These are phyloP conservation scores for Onychostruthus taczanowskii DNA, from an alignment of 2,113 vertebrate species.

Conservation along the genomic window DNA sequence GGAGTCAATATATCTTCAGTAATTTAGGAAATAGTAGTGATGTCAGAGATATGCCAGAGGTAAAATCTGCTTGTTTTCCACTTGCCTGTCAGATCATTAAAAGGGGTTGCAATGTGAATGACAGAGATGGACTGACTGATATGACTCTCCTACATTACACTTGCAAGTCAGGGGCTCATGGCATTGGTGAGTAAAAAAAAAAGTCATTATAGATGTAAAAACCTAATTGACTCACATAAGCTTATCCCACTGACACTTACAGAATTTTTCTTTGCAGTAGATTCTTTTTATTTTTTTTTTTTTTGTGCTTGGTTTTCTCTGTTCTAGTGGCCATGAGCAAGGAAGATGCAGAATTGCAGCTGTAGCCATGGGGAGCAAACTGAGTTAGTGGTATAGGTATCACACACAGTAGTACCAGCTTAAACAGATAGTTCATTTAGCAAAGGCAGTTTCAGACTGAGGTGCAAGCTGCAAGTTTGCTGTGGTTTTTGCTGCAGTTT, in stretches of 20 bases:
- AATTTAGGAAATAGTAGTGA: neutral
- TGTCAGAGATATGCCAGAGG: neutral
- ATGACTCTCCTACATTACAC: constrained; percentile 98
- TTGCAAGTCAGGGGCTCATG: constrained; percentile 95
- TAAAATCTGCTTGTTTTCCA: neutral
- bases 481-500: neutral
- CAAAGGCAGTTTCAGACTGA: neutral
- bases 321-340: neutral
- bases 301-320: neutral
- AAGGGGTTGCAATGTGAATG: constrained; percentile 93
- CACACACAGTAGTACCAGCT: neutral
- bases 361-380: neutral
- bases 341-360: neutral
- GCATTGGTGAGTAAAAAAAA: constrained; percentile 84
- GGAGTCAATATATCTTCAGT: neutral
- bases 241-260: neutral
- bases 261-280: neutral
- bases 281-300: neutral
- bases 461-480: neutral
- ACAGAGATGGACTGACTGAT: constrained; percentile 94
- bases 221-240: neutral
- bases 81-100: constrained; percentile 84
- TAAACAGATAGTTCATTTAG: neutral
- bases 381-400: neutral
- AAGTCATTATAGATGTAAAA: neutral